These are phyloP conservation scores for Myoxocephalus aenaeus DNA, from an alignment of 2,797 vertebrate species.

Conservation along the genomic window DNA sequence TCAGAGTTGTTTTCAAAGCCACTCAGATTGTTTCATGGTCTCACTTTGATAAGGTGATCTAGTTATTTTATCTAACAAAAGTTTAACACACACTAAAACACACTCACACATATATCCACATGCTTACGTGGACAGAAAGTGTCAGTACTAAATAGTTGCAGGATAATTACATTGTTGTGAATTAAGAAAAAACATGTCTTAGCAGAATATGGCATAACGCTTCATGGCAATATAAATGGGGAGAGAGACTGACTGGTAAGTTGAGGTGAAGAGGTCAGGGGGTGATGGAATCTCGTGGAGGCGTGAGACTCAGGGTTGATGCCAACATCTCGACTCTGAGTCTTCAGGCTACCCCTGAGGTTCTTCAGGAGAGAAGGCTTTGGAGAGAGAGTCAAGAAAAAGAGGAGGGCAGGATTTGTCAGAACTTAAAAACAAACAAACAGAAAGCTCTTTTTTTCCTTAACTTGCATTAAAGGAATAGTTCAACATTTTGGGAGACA, in stretches of 20 bases:
- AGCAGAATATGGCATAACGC: constrained; percentile 37
- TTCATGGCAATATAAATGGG: constrained; percentile 23
- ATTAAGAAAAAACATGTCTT: constrained; percentile 48
- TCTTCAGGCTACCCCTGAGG: constrained; percentile 23
- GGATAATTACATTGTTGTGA: constrained; percentile 52
- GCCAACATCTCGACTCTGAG: constrained; percentile 8
- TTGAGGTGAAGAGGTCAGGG: constrained; percentile 40
- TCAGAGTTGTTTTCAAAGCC: constrained; percentile 60
- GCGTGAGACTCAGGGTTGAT: constrained; percentile 1
- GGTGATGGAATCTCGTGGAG: constrained; percentile 26
- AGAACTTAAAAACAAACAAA: constrained; percentile 21
- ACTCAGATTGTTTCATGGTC: constrained; percentile 48
- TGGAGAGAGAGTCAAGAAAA: constrained; percentile 18
- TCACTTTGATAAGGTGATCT: constrained; percentile 61
- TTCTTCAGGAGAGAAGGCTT: constrained; percentile 17
- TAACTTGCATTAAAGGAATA: background rate
- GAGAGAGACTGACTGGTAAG: constrained; percentile 25
- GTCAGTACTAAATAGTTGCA: constrained; percentile 28
- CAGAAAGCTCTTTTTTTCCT: background rate
- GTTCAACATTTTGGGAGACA: constrained; percentile 2
- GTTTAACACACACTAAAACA: constrained; percentile 38
- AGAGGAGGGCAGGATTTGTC: background rate
- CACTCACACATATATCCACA: constrained; percentile 19
- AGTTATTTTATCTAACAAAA: constrained; percentile 56
- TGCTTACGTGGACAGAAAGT: constrained; percentile 35